Evolutionary conservation across 2,113 vertebrate genomes (phyloP).

Genomic region (Athene noctua): DNA sequence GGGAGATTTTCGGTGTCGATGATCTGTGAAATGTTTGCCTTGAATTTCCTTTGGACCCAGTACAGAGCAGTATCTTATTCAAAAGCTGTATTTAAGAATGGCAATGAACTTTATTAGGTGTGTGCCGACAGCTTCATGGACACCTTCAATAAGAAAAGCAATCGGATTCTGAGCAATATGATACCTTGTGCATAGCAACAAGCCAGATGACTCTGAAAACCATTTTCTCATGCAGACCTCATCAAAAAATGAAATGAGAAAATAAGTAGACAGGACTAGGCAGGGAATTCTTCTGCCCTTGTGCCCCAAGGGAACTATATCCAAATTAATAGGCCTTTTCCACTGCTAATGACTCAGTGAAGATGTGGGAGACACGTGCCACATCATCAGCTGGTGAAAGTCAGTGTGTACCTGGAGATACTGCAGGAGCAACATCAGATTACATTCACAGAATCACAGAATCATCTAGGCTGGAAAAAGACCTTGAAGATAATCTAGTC

Average conservation of each 20-base stretch:
- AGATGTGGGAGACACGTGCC: background rate
- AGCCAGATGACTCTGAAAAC: conserved; percentile 43
- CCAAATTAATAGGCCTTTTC: conserved; percentile 49
- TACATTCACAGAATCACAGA: background rate
- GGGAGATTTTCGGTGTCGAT: background rate
- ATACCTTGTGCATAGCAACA: conserved; percentile 49
- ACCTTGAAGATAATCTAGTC: too few relatives aligned
- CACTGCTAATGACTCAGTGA: conserved; percentile 22
- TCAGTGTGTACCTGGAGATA: background rate
- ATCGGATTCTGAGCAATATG: background rate
- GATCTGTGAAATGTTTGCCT: conserved; percentile 50
- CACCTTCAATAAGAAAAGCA: conserved; percentile 19
- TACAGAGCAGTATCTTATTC: conserved; percentile 14
- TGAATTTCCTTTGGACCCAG: conserved; percentile 28
- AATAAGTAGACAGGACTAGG: conserved; percentile 41
- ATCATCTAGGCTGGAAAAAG: too few relatives aligned
- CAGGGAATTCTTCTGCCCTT: conserved; percentile 56
- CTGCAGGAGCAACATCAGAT: background rate
- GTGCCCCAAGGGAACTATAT: conserved; percentile 10
- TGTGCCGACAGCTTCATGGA: background rate
- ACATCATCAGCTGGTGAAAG: background rate
- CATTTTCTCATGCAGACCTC: conserved; percentile 27
- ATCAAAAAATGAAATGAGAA: conserved; percentile 63
- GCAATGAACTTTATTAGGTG: conserved; percentile 53
- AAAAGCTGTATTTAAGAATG: conserved; percentile 19